phyloP scores from a whole-genome alignment of 1,140 invertebrate genomes.

The Hesperophylax magnus region DNA sequence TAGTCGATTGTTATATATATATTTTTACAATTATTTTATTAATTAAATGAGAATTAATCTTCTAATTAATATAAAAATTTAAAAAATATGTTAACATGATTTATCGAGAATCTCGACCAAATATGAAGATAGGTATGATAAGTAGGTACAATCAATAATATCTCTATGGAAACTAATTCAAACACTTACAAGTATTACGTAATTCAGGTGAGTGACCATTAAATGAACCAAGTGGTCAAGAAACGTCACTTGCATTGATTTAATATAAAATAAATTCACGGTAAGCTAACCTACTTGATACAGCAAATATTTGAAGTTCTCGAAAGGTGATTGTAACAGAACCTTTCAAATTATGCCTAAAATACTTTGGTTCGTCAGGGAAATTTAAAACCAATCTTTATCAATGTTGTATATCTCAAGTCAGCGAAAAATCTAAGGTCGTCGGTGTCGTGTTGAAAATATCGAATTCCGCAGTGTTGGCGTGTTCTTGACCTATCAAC shows the following conservation, averaged over 20 bases:
- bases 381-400: no score
- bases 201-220: neutral
- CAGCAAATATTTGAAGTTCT: neutral
- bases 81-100: no score
- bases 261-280: no score
- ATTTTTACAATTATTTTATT: no score
- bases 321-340: neutral
- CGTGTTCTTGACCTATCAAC: conserved; percentile 30
- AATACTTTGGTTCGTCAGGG: neutral
- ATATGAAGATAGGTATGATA: no score
- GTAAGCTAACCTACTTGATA: neutral
- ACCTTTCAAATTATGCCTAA: neutral
- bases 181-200: neutral
- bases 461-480: conserved; percentile 15
- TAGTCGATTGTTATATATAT: no score
- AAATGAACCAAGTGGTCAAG: neutral
- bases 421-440: conserved; percentile 15
- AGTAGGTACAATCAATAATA: no score
- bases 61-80: no score
- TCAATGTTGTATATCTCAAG: no score
- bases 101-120: no score
- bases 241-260: neutral
- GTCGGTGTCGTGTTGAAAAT: conserved; percentile 13
- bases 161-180: no score
- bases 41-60: no score